These are phyloP conservation scores for Epinotia nisella DNA, from an alignment of 2,888 invertebrate species.

Conservation along the genomic window DNA sequence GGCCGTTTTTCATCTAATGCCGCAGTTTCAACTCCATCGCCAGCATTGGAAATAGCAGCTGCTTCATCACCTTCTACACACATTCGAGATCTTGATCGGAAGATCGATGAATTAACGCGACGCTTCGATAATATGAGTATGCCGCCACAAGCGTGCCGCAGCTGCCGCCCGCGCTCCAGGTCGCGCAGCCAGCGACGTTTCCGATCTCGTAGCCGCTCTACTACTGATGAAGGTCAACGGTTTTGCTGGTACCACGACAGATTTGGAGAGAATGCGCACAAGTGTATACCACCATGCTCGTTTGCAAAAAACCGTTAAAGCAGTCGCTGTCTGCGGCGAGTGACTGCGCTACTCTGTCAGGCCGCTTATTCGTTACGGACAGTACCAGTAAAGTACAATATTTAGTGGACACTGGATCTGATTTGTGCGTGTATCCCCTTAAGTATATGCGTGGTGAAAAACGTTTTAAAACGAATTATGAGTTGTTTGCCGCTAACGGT, in stretches of 20 bases:
- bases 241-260: background rate
- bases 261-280: too few relatives aligned
- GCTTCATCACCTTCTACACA: background rate
- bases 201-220: background rate
- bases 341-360: too few relatives aligned
- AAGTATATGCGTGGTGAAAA: background rate
- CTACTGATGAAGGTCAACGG: background rate
- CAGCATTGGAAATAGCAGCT: too few relatives aligned
- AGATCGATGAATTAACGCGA: background rate
- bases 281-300: too few relatives aligned
- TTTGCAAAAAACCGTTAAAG: too few relatives aligned
- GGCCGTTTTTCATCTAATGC: too few relatives aligned
- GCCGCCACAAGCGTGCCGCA: background rate
- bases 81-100: background rate
- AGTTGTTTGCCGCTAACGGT: background rate
- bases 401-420: too few relatives aligned
- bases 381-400: too few relatives aligned
- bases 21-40: too few relatives aligned
- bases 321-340: too few relatives aligned
- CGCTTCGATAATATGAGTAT: background rate
- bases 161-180: background rate
- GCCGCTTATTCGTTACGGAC: too few relatives aligned
- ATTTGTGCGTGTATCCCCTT: background rate
- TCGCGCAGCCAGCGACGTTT: background rate
- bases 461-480: conserved; percentile 5